Percentiles rank a stretch among this genome's conserved stretches.
phyloP scores from a whole-genome alignment of 2,888 invertebrate genomes.

The Plusia festucae region DNA sequence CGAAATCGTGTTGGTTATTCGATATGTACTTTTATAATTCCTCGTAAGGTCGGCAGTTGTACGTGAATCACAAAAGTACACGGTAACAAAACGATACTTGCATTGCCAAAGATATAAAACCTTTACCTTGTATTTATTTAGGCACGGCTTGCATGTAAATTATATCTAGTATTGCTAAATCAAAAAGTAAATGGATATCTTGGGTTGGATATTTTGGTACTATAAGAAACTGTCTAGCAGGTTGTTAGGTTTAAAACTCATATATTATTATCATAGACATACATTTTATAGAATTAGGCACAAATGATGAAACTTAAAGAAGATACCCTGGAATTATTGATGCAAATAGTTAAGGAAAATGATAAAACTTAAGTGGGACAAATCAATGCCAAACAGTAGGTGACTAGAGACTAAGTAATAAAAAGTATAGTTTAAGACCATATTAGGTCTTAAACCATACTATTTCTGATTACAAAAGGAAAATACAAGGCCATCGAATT shows the following conservation, averaged over 20 bases:
- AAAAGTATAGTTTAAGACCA: no score
- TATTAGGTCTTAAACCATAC: no score
- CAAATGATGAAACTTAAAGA: no score
- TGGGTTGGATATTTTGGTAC: not conserved
- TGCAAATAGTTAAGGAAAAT: not conserved
- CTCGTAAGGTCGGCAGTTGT: conserved; percentile 39
- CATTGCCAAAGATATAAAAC: conserved; percentile 55
- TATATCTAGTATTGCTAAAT: conserved; percentile 4
- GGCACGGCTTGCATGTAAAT: conserved; percentile 33
- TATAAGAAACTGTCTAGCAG: not conserved
- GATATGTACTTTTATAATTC: conserved; percentile 29
- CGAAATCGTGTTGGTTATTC: conserved; percentile 24
- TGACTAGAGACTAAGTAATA: not conserved
- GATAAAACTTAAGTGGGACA: not conserved
- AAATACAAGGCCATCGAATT: not conserved
- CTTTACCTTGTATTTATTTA: conserved; percentile 51
- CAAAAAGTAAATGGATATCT: conserved; percentile 1
- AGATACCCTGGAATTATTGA: not conserved
- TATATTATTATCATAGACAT: no score
- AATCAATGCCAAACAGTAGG: not conserved
- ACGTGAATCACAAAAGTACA: conserved; percentile 43
- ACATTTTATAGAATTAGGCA: no score
- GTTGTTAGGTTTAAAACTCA: no score
- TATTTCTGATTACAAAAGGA: not conserved
- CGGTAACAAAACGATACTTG: conserved; percentile 20